Evolutionary conservation across 2,888 invertebrate genomes (phyloP), one percentile per base, ranked within the genome.

Genomic region (Drosophila birchii): DNA sequence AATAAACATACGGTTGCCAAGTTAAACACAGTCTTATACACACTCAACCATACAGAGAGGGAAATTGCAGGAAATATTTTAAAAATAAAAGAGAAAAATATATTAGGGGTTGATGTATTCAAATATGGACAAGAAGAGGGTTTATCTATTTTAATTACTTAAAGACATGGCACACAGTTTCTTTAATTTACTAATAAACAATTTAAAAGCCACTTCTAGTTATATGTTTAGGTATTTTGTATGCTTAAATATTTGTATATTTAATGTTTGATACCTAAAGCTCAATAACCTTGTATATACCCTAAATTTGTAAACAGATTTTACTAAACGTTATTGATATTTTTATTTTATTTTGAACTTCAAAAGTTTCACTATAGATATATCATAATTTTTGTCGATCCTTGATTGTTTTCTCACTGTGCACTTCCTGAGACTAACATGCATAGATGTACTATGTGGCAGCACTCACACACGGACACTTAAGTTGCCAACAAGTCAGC

Each of bases 1-100:
- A 88, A 86, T 83, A 86, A 84, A 84, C 84, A 84, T 78, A 73
- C 76, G 75, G 66, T 61, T 73, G 70, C 68, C 73, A 79, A 78
- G 78, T 78, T 62, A 80, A 68, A 80, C 76, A 80, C 66, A 67
- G 55, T 54, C 55, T 57, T 56, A 66, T 61, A 56, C 58, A 70
- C 56, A 64, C 43, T 54, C n/a, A 44, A 18, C 16, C 47, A 12
- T 41, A 32, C 57, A 70, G 41, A 11, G 18, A 20, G 41, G 2
- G 18, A 53, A 53, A 53, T 5, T 3, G 20, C 14, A 20, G 9
- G 0, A n/a, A 9, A 0, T 34, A 1, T 1, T 34, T 20, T 18
- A 20, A 20, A 51, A 9, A 20, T 16, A 5, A 18, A n/a, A 29
- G 5, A 0, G 0, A 6, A 3, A 12, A 5, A 5, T 2, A 47